Base-by-base conservation (phyloP, 2,888 invertebrate genomes). In the Eremobia ochroleuca region DNA sequence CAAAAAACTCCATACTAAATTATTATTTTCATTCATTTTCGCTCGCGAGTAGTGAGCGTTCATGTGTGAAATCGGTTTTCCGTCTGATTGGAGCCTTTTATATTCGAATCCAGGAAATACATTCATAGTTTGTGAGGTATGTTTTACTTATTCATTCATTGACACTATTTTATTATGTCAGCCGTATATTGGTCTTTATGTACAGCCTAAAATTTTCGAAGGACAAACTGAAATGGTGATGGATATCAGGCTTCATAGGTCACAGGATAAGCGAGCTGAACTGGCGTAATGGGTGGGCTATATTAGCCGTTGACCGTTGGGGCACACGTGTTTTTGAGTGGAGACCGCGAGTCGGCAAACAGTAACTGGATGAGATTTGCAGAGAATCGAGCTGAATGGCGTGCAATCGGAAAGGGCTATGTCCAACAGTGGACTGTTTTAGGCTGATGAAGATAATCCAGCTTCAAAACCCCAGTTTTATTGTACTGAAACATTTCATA, bases 61-160 rank as follows among this genome's bases (percentile, higher is more conserved):
- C 71, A 81, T 49, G 70, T 65, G 71, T 65, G 71, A 64, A 77
- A 80, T 68, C 43, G 9, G 49, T 72, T 80, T 84, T 77, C 59
- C 59, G 13, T 37, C 13, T 64, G 67, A 68, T 31, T 71, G 64
- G 34, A 15, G 13, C 28, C 21, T 49, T 72, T 65, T 61, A 49
- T 28, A 58, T 49, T 70, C 1, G n/a, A 31, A 49, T n/a, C 9
- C 49, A 52, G 40, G 13, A 15, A 58, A 34, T 58, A 18, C 34
- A 43, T 49, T 46, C 25, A 69, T 18, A 34, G 31, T 52, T 70
- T 37, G 0, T 31, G 5, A n/a, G 62, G 58, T 78, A 49, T n/a
- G 15, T 58, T 61, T 11, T 66, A 43, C 5, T 49, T 52, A 61
- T 46, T 58, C 37, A 21, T 49, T 49, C 13, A 34, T 5, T 34